These are phyloP conservation scores for Gryllus bimaculatus DNA, from an alignment of 1,140 invertebrate species.

Conservation along the genomic window DNA sequence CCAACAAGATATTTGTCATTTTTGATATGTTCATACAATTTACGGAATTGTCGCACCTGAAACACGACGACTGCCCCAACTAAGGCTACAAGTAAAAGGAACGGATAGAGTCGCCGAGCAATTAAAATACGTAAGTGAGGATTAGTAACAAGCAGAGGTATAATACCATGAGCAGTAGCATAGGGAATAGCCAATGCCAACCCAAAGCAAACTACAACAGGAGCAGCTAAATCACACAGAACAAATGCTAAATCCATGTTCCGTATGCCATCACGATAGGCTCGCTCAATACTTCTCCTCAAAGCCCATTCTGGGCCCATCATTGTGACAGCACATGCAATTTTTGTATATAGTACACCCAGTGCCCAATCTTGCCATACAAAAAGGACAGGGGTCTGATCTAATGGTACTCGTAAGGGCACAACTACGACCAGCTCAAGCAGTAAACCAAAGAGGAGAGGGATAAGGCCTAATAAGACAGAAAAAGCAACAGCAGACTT, in stretches of 20 bases:
- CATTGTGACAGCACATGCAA: constrained; percentile 91
- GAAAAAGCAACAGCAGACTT: constrained; percentile 64
- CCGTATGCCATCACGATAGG: constrained; percentile 80
- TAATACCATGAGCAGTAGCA: constrained; percentile 69
- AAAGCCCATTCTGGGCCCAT: constrained; percentile 97
- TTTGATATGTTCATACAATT: constrained; percentile 96
- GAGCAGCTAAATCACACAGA: constrained; percentile 73
- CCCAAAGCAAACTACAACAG: constrained; percentile 79
- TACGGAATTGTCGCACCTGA: constrained; percentile 83
- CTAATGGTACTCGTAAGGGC: constrained; percentile 82
- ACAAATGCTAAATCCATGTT: constrained; percentile 88
- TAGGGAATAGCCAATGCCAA: constrained; percentile 84
- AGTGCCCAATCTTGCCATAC: constrained; percentile 96
- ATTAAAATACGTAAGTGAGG: constrained; percentile 66
- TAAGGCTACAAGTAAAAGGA: constrained; percentile 61
- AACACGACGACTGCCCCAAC: constrained; percentile 56
- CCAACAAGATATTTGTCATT: constrained; percentile 98
- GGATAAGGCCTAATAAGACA: constrained; percentile 81
- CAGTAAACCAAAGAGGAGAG: constrained; percentile 82
- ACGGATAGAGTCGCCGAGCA: constrained; percentile 83
- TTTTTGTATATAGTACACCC: constrained; percentile 95
- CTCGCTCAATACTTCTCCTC: constrained; percentile 80
- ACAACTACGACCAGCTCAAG: constrained; percentile 87
- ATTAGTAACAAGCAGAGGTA: constrained; percentile 67
- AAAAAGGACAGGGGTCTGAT: constrained; percentile 90